Evolutionary conservation across 2,113 vertebrate species (phyloP), one percentile per base, ranked within the genome.

Genomic region (Machaerirhynchus nigripectus): DNA sequence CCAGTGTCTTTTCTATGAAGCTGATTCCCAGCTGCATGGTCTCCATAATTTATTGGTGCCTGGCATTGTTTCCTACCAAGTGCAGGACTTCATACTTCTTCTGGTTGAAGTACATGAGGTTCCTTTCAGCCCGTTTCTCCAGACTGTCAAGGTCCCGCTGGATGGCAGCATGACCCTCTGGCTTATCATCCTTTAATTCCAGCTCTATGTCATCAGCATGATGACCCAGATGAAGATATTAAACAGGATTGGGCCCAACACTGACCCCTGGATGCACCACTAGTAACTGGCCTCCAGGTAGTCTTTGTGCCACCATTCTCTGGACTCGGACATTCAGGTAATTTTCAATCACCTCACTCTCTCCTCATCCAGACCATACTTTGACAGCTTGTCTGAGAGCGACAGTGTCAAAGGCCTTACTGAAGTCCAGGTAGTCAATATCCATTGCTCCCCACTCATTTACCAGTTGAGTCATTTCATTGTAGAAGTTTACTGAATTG

Each of bases 91-190:
- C 42, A 15, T 6, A 60, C 1, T 28, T 37, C 27, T 61, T 39
- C 21, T 37, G 15, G 9, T 5, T 42, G n/a, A 79, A 50, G 6
- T 23, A 50, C 33, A 10, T 11, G 23, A 55, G 4, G 2, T 15
- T 44, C 21, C 24, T 85, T 59, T 77, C 44, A 77, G 22, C 10
- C 19, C 39, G 4, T 53, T 30, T 63, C 12, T 77, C 16, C 37
- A 73, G 9, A 4, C 12, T 68, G 24, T 33, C 0, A 0, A 69
- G 37, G 7, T 69, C 11, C 3, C 0, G 8, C 52, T 80, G 59
- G 31, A 35, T 33, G 16, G n/a, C 33, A 63, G 15, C 21, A 23
- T 13, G 22, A 39, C 5, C 15, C 28, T 67, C 53, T 63, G 20
- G 8, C 1, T 13, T 47, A 39, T 27, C 40, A 65, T 18, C 15